Percentiles rank a stretch among this genome's conserved stretches.
These are phyloP conservation scores for Notothenia rossii DNA, from an alignment of 2,113 vertebrate genomes.

Conservation along the genomic window DNA sequence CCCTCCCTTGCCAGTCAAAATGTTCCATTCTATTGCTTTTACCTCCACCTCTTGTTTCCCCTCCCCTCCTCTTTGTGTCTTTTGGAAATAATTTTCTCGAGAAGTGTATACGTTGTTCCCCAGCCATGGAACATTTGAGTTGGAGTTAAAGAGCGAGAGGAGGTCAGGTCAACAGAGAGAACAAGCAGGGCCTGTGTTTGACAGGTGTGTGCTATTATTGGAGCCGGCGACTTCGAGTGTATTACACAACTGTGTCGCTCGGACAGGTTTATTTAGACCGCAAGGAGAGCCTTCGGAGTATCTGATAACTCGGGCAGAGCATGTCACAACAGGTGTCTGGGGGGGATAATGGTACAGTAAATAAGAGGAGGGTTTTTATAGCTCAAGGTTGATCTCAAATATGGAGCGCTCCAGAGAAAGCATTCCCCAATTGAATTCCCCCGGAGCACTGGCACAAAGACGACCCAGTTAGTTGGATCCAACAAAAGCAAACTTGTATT, in stretches of 20 bases:
- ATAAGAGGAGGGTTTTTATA: constrained; percentile 65
- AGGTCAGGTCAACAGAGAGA: constrained; percentile 68
- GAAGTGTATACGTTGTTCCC: constrained; percentile 61
- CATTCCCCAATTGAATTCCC: constrained; percentile 44
- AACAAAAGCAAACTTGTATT: constrained; percentile 66
- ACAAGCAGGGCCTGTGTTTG: constrained; percentile 77
- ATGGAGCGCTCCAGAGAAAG: constrained; percentile 25
- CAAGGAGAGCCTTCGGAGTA: constrained; percentile 58
- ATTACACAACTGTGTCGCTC: constrained; percentile 78
- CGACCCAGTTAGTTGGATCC: constrained; percentile 49
- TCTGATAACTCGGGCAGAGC: constrained; percentile 79
- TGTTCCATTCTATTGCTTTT: constrained; percentile 39
- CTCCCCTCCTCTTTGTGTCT: constrained; percentile 43
- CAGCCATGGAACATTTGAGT: constrained; percentile 65
- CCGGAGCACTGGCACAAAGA: constrained; percentile 41
- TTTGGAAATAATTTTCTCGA: constrained; percentile 55
- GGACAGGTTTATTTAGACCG: constrained; percentile 73
- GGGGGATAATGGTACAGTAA: constrained; percentile 62
- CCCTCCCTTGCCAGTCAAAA: constrained; percentile 62
- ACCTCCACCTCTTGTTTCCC: constrained; percentile 46
- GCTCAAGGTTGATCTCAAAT: constrained; percentile 69
- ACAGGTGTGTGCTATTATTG: constrained; percentile 83
- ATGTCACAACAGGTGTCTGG: constrained; percentile 75
- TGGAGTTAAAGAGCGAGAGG: constrained; percentile 60
- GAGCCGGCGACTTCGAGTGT: constrained; percentile 70